phyloP scores from a whole-genome alignment of 2,113 vertebrate species.

The Archocentrus centrarchus region DNA sequence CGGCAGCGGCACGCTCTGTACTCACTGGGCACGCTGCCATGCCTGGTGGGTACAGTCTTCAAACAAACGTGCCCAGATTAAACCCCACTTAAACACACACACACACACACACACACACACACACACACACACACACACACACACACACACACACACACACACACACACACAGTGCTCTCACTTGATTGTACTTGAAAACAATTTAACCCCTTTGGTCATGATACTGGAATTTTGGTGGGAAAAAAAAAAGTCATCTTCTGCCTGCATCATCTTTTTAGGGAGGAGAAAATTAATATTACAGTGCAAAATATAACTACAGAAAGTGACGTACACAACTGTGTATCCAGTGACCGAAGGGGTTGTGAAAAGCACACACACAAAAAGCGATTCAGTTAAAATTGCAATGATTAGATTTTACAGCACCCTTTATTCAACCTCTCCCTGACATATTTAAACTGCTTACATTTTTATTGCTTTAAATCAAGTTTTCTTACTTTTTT shows the following conservation, averaged over 20 bases:
- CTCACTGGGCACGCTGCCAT: slow-evolving; percentile 2
- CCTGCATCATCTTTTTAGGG: too few species aligned
- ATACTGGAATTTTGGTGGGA: too few species aligned
- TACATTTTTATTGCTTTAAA: not conserved
- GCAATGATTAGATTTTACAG: not conserved
- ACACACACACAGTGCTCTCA: not conserved
- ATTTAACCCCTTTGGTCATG: not conserved
- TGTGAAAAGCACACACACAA: not conserved
- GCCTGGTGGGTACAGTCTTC: slow-evolving; percentile 19
- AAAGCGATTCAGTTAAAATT: not conserved
- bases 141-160: not conserved
- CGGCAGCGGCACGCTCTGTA: not conserved
- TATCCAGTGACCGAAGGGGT: too few species aligned
- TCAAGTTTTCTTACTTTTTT: not conserved
- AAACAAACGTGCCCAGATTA: slow-evolving; percentile 28
- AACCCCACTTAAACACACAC: not conserved
- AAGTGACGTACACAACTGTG: too few species aligned
- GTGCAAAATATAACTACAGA: too few species aligned
- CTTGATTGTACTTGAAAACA: not conserved
- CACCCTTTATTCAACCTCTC: not conserved
- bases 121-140: too few species aligned
- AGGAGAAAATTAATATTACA: too few species aligned
- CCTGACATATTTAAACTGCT: too few species aligned
- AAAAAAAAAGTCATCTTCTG: too few species aligned
- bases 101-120: not conserved